Evolutionary conservation across 2,113 vertebrate species (phyloP).

Genomic region (Gulo gulo): DNA sequence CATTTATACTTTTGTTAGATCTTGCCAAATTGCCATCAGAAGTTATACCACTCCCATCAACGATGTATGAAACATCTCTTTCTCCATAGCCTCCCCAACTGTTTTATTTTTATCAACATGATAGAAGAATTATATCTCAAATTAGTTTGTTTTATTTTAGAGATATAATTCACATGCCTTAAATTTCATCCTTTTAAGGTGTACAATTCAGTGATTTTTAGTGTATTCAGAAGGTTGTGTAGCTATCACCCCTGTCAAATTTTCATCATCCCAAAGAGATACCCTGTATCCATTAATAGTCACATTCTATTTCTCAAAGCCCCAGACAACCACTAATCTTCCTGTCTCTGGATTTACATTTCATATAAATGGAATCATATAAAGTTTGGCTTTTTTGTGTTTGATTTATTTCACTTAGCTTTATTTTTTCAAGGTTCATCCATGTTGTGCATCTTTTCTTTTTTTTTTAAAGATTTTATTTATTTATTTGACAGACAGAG

Average conservation of each 20-base stretch:
- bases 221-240: neutral
- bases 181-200: neutral
- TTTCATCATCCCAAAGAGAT: neutral
- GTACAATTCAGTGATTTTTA: neutral
- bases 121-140: neutral
- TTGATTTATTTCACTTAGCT: neutral
- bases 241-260: neutral
- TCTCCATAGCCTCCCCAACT: neutral
- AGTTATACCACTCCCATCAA: neutral
- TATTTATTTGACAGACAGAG: too few relatives aligned
- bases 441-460: neutral
- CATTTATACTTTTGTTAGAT: neutral
- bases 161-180: neutral
- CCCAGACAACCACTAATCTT: neutral
- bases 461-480: too few relatives aligned
- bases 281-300: neutral
- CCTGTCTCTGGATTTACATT: neutral
- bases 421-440: neutral
- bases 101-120: neutral
- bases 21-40: neutral
- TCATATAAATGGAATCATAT: neutral
- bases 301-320: neutral
- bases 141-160: neutral
- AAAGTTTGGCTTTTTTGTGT: neutral
- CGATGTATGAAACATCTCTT: neutral